Percentiles rank a stretch among this genome's conserved stretches.
Conservation (phyloP, 2,888 invertebrate genomes). For the Sacculina carcini region DNA sequence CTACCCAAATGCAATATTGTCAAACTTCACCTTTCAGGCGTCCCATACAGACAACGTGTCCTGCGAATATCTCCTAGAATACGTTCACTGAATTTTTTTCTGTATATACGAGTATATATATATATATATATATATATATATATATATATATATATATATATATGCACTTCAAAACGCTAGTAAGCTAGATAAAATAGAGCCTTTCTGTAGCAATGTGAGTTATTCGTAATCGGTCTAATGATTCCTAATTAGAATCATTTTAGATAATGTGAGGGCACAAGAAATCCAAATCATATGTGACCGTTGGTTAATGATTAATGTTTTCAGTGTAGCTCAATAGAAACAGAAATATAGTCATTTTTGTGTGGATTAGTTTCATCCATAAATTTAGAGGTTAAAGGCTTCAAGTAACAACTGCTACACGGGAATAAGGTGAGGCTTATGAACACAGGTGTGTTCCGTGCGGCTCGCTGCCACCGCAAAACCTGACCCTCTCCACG, state of each 20-base stretch:
- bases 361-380: no score
- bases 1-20: not conserved
- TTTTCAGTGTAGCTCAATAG: not conserved
- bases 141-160: conserved; percentile 8
- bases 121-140: conserved; percentile 8
- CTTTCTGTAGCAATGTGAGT: not conserved
- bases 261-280: no score
- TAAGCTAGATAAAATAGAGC: not conserved
- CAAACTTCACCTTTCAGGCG: not conserved
- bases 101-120: conserved; percentile 5
- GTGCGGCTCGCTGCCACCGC: no score
- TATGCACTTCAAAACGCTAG: not conserved
- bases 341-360: not conserved
- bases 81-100: not conserved
- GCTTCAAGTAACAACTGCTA: no score
- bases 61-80: not conserved
- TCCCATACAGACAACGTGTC: not conserved
- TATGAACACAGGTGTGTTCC: no score
- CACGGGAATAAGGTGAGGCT: no score
- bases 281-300: not conserved
- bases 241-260: no score
- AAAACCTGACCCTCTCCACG: no score
- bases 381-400: no score
- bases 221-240: no score
- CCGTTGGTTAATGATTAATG: not conserved